Evolutionary conservation across 2,797 vertebrate genomes (phyloP), one percentile per base, ranked within the genome.

Genomic region (Rhinophrynus dorsalis): DNA sequence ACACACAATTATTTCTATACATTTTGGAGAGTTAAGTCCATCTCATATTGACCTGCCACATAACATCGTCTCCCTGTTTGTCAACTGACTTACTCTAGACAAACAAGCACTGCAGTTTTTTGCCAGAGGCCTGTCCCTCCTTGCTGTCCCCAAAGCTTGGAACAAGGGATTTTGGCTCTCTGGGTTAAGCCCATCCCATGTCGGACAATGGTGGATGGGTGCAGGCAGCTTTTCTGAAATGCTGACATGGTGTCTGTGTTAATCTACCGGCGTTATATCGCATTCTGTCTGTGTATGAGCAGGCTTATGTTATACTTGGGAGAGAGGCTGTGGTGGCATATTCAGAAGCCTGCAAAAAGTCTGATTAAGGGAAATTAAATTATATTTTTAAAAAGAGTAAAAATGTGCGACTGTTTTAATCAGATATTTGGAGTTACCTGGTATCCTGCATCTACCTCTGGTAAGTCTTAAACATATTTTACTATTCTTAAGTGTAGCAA

Each of bases 321-420:
- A 48, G 24, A 6, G 44, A 59, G 52, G 47, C 68, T 51, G 62
- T 55, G 42, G 15, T 52, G 62, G 62, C 45, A 44, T 51, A 52
- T 59, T 30, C 61, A 59, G 45, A 26, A 59, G 55, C 35, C 60
- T 44, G 18, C 35, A 48, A 51, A 21, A 13, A 2, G 9, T 51
- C 35, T 38, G 48, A 76, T 61, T 61, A 18, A 20, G 38, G 61
- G 26, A 68, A 82, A 86, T 83, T 82, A 10, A 45, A 23, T 18
- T 24, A 20, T 44, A 44, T 18, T 5, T 9, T 8, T 6, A 32
- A 55, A 10, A 33, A 61, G 18, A 33, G 90, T 90, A 88, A 86
- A 84, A 84, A 92, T 93, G 91, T 92, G 90, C 68, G 90, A 92
- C 78, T 93, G 91, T 82, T 86, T 93, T 68, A 86, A 86, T 78